These are phyloP conservation scores for Hymenochirus boettgeri DNA, from an alignment of 2,113 vertebrate species.

Conservation along the genomic window DNA sequence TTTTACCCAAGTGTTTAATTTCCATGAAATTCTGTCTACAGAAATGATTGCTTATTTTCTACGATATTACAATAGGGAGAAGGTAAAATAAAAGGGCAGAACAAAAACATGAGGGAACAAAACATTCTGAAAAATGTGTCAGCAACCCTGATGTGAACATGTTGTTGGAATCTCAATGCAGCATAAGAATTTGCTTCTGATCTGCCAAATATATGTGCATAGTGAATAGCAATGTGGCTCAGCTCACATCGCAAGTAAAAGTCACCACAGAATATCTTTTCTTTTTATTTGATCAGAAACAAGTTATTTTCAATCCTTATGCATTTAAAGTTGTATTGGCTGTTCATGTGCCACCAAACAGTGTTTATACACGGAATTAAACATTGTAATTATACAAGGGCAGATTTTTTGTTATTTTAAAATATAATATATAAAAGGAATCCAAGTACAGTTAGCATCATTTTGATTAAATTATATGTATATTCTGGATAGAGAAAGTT, in stretches of 20 bases:
- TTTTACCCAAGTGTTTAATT: no score
- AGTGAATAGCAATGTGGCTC: constrained; percentile 8
- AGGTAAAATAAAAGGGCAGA: constrained; percentile 9
- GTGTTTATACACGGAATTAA: no score
- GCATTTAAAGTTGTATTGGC: no score
- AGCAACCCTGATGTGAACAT: constrained; percentile 23
- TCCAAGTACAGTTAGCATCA: no score
- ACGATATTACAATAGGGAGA: background rate
- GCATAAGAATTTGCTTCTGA: constrained; percentile 18
- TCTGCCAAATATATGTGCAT: constrained; percentile 34
- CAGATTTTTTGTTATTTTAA: no score
- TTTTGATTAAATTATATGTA: no score
- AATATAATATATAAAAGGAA: no score
- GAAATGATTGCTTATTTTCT: background rate
- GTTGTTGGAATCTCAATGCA: constrained; percentile 10
- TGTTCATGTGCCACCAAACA: no score
- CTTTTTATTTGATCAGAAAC: background rate
- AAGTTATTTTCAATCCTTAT: background rate
- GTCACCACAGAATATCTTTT: constrained; percentile 12
- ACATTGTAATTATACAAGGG: no score
- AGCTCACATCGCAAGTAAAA: constrained; percentile 5
- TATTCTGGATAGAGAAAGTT: no score
- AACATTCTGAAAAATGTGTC: constrained; percentile 19
- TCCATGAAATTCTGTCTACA: no score
- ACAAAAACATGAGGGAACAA: constrained; percentile 17